Evolutionary conservation across 1,140 invertebrate genomes (phyloP), one percentile per base, ranked within the genome.

Genomic region (Macrosteles quadrilineatus): DNA sequence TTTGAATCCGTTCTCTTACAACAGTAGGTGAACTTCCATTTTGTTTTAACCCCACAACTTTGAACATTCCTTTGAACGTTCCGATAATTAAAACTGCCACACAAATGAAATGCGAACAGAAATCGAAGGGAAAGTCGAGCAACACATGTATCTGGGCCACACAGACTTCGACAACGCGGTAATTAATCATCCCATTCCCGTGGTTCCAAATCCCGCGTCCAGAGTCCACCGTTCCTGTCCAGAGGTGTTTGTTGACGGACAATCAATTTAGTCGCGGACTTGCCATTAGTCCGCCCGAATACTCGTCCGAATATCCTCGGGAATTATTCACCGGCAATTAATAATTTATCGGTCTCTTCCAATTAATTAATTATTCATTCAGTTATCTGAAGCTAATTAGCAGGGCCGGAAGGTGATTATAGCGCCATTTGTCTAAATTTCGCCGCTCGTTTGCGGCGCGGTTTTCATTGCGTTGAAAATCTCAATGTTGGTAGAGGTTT

Each of bases 291-390:
- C 47, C n/a, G 14, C 3, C 47, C 47, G n/a, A 50, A 50, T 4
- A 21, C 14, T 19, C 47, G 6, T 50, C 47, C 47, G 21, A 19
- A 50, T 19, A 50, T 50, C 47, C 47, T 9, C n/a, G n/a, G 47
- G 21, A 50, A 50, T 50, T 50, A 50, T 50, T 50, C 47, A 50
- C 6, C 47, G 14, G 47, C 21, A 50, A 50, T 50, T 50, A 50
- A 50, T 50, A 50, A 50, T 50, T 50, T 50, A 50, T 50, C 21
- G 47, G 3, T 50, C 47, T 50, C 14, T 19, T 17, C 47, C 47
- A 17, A 50, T 50, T 50, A 50, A 50, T 50, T 50, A 50, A 50
- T 50, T 50, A 50, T 50, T 50, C 47, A 50, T 50, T 50, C 47
- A 21, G 47, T 50, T 50, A 50, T 50, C 47, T 50, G 14, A 3